Percentiles rank a stretch among this genome's conserved stretches.
Conservation (phyloP, 2,888 invertebrate species). For the Perithous albicinctus region DNA sequence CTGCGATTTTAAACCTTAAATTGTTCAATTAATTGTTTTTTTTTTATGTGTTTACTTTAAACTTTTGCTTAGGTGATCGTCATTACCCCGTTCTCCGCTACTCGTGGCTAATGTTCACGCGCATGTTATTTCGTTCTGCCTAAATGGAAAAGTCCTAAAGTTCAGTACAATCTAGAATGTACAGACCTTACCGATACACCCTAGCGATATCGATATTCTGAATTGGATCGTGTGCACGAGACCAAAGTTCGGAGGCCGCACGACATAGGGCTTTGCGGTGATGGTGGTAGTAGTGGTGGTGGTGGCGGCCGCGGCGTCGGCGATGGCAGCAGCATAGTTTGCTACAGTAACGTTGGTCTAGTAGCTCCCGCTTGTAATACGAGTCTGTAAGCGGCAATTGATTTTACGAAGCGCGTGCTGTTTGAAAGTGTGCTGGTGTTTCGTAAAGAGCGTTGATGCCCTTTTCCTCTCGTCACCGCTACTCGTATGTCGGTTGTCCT, state of each 20-base stretch:
- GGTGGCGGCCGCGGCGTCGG: not conserved
- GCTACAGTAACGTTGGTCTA: slow-evolving; percentile 17
- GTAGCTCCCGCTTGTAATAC: slow-evolving; percentile 61
- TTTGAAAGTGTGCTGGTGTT: slow-evolving; percentile 24
- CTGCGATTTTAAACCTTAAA: not conserved
- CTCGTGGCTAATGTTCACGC: not conserved
- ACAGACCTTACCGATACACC: not conserved
- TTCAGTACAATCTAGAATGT: not conserved
- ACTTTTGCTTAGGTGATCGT: not conserved
- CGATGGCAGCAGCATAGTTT: too few species aligned
- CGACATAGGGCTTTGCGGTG: slow-evolving; percentile 12
- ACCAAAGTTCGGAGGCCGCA: slow-evolving; percentile 21
- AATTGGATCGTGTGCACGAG: slow-evolving; percentile 4
- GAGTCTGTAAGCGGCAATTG: slow-evolving; percentile 66
- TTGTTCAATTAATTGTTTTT: too few species aligned
- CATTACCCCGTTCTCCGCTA: not conserved
- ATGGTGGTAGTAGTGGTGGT: slow-evolving; percentile 7
- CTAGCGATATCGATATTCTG: slow-evolving; percentile 3
- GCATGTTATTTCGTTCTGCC: not conserved
- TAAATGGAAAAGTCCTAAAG: not conserved
- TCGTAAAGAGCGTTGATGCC: not conserved
- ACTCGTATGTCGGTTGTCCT: slow-evolving; percentile 19
- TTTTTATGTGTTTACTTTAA: not conserved
- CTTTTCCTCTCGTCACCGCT: slow-evolving; percentile 17
- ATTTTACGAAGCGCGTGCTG: slow-evolving; percentile 50